Conservation (phyloP, 1,140 invertebrate species). For the Dendrolimus punctatus region DNA sequence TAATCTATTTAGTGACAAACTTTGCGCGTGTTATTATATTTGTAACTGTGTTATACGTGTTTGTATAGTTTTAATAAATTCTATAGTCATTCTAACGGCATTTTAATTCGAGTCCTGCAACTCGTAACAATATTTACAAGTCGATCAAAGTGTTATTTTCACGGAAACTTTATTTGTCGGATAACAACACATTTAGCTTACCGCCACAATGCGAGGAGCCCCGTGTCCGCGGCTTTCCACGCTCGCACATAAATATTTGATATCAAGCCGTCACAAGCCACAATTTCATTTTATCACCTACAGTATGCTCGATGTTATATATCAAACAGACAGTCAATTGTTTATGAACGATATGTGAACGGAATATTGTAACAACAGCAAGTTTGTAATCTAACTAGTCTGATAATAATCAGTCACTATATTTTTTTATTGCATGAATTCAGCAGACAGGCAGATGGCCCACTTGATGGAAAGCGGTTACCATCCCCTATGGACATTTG, state of each 20-base stretch:
- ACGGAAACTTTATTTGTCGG: constrained; percentile 33
- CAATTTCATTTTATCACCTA: constrained; percentile 37
- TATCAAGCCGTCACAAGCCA: constrained; percentile 30
- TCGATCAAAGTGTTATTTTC: constrained; percentile 26
- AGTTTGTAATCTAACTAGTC: no score
- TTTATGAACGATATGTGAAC: constrained; percentile 9
- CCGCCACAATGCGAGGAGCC: constrained; percentile 19
- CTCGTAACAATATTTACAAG: constrained; percentile 11
- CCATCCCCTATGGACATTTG: no score
- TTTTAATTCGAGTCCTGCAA: constrained; percentile 9
- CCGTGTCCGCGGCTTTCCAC: constrained; percentile 15
- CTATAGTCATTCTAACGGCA: no score
- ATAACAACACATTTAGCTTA: constrained; percentile 34
- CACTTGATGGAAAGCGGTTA: no score
- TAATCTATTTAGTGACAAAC: no score
- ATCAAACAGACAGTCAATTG: constrained; percentile 14
- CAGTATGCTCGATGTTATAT: constrained; percentile 24
- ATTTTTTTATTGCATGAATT: no score
- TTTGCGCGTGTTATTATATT: no score
- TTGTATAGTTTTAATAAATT: no score
- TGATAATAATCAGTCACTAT: no score
- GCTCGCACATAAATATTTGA: constrained; percentile 43
- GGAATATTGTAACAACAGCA: no score
- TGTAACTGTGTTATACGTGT: no score
- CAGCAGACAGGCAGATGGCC: no score